These are phyloP conservation scores for Propithecus coquereli DNA, from an alignment of 2,113 vertebrate genomes.

Conservation along the genomic window DNA sequence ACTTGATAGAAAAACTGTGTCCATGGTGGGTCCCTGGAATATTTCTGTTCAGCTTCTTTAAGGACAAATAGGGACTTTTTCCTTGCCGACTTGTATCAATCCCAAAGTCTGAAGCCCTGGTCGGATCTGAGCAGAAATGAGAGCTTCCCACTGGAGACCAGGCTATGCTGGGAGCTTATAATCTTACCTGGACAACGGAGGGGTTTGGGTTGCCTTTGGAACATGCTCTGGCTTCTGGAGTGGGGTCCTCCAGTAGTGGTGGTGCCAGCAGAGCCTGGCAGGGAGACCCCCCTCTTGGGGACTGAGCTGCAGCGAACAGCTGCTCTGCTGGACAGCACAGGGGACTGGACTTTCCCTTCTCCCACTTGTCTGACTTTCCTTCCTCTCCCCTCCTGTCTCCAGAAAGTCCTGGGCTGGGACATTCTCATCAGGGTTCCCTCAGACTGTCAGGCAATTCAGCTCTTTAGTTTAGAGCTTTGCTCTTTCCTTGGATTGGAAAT, in stretches of 20 bases:
- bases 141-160: too few species aligned
- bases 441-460: background rate
- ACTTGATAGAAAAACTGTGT: background rate
- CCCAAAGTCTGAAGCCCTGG: too few species aligned
- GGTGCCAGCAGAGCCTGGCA: too few species aligned
- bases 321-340: too few species aligned
- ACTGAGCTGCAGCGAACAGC: fast-evolving
- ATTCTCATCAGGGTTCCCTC: background rate
- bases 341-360: background rate
- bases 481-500: background rate
- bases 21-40: background rate
- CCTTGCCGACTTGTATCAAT: background rate
- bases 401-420: too few species aligned
- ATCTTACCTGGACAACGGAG: background rate
- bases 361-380: background rate
- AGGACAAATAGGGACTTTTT: background rate
- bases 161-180: too few species aligned
- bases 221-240: background rate
- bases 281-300: background rate
- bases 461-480: background rate
- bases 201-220: background rate
- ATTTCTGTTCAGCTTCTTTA: background rate
- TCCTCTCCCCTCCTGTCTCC: background rate
- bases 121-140: background rate
- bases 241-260: background rate